phyloP scores from a whole-genome alignment of 2,113 vertebrate species.

The Cololabis saira region DNA sequence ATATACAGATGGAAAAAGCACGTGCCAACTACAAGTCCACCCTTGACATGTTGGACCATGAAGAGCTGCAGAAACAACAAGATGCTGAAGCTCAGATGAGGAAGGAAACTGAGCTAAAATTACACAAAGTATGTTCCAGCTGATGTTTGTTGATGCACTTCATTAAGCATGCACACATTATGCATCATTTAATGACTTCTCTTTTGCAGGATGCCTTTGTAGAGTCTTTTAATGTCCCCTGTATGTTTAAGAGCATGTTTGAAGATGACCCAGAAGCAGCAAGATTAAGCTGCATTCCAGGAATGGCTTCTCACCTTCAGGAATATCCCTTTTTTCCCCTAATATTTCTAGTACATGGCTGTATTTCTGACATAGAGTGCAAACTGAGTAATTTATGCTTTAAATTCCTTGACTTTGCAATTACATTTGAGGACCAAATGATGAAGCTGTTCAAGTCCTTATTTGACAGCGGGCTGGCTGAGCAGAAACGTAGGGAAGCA shows the following conservation, averaged over 20 bases:
- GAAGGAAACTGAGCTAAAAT: constrained; percentile 39
- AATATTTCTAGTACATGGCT: background rate
- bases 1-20: constrained; percentile 80
- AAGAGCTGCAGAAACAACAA: constrained; percentile 69
- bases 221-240: constrained; percentile 85
- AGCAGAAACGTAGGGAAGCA: too few relatives aligned
- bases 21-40: constrained; percentile 71
- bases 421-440: too few relatives aligned
- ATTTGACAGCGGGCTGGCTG: too few relatives aligned
- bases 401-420: too few relatives aligned
- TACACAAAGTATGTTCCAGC: constrained; percentile 79
- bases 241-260: constrained; percentile 87
- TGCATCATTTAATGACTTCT: background rate
- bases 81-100: constrained; percentile 49
- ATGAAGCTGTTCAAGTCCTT: too few relatives aligned
- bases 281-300: constrained; percentile 80
- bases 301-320: constrained; percentile 78
- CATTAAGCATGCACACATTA: background rate
- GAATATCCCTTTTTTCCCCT: constrained; percentile 87
- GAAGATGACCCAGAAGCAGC: constrained; percentile 82
- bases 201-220: constrained; percentile 87
- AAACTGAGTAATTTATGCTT: too few relatives aligned
- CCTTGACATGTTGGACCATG: constrained; percentile 71
- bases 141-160: background rate
- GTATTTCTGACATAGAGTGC: too few relatives aligned